A percentile compares a stretch with the other conserved stretches of the same genome.
These are phyloP conservation scores for Crotophaga sulcirostris DNA, from an alignment of 2,113 vertebrate genomes.

Conservation along the genomic window DNA sequence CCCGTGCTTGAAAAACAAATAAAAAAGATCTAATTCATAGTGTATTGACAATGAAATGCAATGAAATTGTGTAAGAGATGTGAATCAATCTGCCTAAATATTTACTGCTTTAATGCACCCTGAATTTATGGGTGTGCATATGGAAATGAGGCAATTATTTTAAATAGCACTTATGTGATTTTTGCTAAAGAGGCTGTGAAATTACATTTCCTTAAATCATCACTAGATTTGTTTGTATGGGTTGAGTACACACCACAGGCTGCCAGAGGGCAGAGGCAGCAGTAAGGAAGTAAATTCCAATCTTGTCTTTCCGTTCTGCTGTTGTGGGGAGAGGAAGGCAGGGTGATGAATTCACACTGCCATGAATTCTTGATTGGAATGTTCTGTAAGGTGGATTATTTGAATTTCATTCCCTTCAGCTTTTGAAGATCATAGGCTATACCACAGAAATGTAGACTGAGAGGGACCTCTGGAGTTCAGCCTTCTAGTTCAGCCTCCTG, in stretches of 20 bases:
- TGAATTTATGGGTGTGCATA: conserved; percentile 27
- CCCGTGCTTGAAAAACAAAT: neutral
- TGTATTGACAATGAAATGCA: neutral
- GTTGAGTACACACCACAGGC: neutral
- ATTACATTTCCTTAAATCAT: neutral
- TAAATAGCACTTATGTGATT: conserved; percentile 5
- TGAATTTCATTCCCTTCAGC: neutral
- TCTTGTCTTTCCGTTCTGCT: neutral
- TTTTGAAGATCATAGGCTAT: neutral
- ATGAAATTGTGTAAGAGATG: neutral
- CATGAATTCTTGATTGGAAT: neutral
- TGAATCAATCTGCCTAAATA: neutral
- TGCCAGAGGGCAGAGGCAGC: neutral
- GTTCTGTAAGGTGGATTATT: neutral
- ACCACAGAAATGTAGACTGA: neutral
- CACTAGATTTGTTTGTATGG: neutral
- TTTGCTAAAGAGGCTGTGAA: neutral
- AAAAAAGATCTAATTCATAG: neutral
- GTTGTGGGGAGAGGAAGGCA: neutral
- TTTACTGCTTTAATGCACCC: conserved; percentile 18
- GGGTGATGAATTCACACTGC: neutral
- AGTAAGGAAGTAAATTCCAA: neutral
- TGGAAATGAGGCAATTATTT: conserved; percentile 43
- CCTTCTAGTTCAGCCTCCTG: neutral
- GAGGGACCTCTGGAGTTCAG: conserved; percentile 18